Conservation (phyloP, 2,113 vertebrate genomes). For the Petroica traversi region DNA sequence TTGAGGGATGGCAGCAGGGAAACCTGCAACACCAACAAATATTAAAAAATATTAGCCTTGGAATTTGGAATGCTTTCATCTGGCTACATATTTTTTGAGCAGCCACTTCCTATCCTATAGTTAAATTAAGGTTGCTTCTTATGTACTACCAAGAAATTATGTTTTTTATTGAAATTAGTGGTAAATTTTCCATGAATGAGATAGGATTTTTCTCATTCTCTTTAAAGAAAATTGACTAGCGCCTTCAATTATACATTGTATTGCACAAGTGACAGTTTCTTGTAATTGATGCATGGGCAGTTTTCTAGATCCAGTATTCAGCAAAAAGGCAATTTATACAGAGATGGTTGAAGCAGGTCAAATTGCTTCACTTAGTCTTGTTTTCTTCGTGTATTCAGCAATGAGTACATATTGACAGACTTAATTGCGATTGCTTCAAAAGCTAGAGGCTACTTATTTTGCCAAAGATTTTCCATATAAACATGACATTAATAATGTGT, state of each 20-base stretch:
- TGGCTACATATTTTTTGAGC: not conserved
- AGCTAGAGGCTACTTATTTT: conserved; percentile 55
- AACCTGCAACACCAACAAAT: not conserved
- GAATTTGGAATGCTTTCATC: not conserved
- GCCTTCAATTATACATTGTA: not conserved
- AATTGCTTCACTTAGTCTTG: conserved; percentile 18
- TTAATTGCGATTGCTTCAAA: conserved; percentile 57
- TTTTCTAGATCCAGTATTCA: not conserved
- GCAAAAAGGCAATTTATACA: not conserved
- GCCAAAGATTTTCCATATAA: conserved; percentile 51
- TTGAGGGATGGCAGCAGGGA: not conserved
- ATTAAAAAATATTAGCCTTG: not conserved
- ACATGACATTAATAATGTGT: conserved; percentile 55
- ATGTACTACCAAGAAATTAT: not conserved
- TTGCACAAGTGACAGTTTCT: not conserved
- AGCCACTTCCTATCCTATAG: not conserved
- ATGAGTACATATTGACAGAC: conserved; percentile 36
- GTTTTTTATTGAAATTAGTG: not conserved
- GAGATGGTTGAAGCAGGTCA: not conserved
- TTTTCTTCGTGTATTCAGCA: not conserved
- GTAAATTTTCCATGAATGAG: not conserved
- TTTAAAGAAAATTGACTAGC: not conserved
- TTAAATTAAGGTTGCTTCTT: not conserved
- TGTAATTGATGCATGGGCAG: not conserved
- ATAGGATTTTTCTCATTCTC: not conserved